Evolutionary conservation across 2,888 invertebrate genomes (phyloP).

Genomic region (Cepaea hortensis): DNA sequence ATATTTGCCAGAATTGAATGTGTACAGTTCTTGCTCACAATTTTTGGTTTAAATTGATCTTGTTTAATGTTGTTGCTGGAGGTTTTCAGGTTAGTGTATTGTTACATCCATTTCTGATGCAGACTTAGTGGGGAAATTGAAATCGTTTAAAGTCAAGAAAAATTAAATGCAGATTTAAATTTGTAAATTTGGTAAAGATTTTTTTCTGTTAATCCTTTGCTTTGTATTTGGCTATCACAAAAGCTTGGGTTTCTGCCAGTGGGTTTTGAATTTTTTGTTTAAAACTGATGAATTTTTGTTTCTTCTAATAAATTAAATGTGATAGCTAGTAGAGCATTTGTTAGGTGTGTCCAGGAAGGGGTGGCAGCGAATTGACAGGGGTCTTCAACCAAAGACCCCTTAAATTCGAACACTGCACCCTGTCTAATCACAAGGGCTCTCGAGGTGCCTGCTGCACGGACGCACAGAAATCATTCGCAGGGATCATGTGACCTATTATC

Average conservation of each 20-base stretch:
- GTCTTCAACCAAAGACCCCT: conserved; percentile 23
- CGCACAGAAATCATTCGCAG: conserved; percentile 70
- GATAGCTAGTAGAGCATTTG: not conserved
- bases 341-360: conserved; percentile 9
- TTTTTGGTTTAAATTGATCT: too few species aligned
- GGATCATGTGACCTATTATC: conserved; percentile 78
- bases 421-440: conserved; percentile 79
- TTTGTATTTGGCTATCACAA: not conserved
- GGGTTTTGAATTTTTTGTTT: conserved; percentile 9
- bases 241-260: not conserved
- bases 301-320: not conserved
- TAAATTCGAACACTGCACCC: conserved; percentile 33
- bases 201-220: not conserved
- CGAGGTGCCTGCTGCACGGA: conserved; percentile 79
- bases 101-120: conserved; percentile 23
- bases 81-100: not conserved
- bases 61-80: not conserved
- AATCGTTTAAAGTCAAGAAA: not conserved
- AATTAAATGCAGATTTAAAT: too few species aligned
- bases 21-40: too few species aligned
- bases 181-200: not conserved
- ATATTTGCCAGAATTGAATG: not conserved
- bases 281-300: not conserved
- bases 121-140: not conserved
- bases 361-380: conserved; percentile 24